Conservation (phyloP, 2,113 vertebrate genomes). For the Urocynchramus pylzowi region DNA sequence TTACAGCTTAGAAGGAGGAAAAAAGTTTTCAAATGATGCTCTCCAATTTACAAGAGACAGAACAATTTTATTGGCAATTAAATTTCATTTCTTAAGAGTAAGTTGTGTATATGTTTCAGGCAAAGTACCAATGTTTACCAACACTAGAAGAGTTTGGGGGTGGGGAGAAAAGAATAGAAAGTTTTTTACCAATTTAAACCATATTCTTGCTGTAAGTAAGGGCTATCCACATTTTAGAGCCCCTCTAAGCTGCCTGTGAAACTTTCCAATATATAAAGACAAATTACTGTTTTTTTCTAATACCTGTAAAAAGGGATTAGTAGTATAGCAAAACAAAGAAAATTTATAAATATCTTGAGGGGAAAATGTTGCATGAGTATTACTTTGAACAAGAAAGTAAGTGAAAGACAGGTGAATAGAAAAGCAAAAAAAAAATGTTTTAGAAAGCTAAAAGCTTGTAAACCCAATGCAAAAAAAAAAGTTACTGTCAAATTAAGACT, state of each 20-base stretch:
- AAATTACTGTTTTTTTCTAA: background rate
- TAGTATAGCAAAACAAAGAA: background rate
- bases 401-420: background rate
- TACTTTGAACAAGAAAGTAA: background rate
- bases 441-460: background rate
- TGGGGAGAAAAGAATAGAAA: background rate
- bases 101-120: background rate
- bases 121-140: background rate
- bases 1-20: background rate
- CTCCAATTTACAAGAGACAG: background rate
- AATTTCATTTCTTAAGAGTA: background rate
- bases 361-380: background rate
- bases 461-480: background rate
- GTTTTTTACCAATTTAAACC: background rate
- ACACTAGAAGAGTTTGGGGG: background rate
- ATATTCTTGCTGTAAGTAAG: background rate
- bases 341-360: background rate
- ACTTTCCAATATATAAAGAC: background rate
- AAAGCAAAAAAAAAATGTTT: background rate
- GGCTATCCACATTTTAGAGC: background rate
- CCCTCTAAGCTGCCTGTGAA: background rate
- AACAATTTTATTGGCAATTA: background rate
- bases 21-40: background rate
- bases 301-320: background rate
- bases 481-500: background rate